Percentiles rank a stretch among this genome's conserved stretches.
These are phyloP conservation scores for Pachyrhynchus sulphureomaculatus DNA, from an alignment of 1,140 invertebrate genomes.

Conservation along the genomic window DNA sequence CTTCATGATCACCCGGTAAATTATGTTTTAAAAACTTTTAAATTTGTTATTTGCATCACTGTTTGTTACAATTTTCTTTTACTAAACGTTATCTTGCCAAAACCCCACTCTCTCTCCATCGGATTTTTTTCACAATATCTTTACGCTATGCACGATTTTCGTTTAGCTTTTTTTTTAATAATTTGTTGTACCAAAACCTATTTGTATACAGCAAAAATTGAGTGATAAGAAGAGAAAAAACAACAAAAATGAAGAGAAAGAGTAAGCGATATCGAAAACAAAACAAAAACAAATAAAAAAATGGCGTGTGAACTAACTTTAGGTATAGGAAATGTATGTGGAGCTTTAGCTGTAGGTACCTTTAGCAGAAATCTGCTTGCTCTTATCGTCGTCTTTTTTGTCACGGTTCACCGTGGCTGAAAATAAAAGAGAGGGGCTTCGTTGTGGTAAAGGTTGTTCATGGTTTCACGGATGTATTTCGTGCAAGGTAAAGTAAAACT, in stretches of 20 bases:
- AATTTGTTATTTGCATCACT: too few relatives aligned
- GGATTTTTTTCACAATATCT: too few relatives aligned
- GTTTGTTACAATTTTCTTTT: too few relatives aligned
- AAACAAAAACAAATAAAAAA: constrained; percentile 10
- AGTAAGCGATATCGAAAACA: constrained; percentile 8
- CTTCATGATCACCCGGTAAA: too few relatives aligned
- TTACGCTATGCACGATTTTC: too few relatives aligned
- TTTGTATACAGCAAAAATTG: too few relatives aligned
- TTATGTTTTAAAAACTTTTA: too few relatives aligned
- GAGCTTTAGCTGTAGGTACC: constrained; percentile 41
- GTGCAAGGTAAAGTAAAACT: neutral
- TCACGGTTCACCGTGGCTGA: constrained; percentile 43
- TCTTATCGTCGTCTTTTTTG: constrained; percentile 48
- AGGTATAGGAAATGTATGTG: constrained; percentile 1
- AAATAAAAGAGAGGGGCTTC: constrained; percentile 37
- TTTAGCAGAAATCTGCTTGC: constrained; percentile 47
- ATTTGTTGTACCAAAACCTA: too few relatives aligned
- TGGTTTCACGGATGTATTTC: neutral
- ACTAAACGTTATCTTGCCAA: too few relatives aligned
- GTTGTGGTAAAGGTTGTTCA: neutral
- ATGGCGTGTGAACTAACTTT: constrained; percentile 16
- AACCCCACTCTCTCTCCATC: too few relatives aligned
- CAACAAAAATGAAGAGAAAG: constrained; percentile 3
- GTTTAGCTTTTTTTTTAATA: too few relatives aligned
- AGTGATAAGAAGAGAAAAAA: constrained; percentile 3